Base-by-base conservation (phyloP, 1,140 invertebrate genomes). In the Orussus abietinus region DNA sequence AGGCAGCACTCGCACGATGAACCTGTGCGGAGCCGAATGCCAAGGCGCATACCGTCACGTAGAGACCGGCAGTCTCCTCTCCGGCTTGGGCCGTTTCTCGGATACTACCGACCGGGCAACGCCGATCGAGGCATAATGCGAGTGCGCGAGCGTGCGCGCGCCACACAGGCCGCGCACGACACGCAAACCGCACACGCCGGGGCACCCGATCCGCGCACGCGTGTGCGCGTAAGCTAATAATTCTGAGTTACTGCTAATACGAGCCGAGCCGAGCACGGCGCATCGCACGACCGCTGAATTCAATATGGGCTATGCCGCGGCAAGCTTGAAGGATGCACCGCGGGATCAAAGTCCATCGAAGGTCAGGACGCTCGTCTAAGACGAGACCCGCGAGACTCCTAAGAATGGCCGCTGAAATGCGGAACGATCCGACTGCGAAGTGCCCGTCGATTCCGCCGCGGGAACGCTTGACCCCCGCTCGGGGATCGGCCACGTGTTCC, bases 161-260 rank as follows among this genome's bases (percentile, higher is more conserved):
- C 33, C 35, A 30, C n/a, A n/a, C n/a, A n/a, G n/a, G n/a, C n/a
- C n/a, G n/a, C n/a, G n/a, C n/a, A n/a, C n/a, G n/a, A n/a, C n/a
- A n/a, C n/a, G n/a, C n/a, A n/a, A n/a, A n/a, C n/a, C n/a, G n/a
- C n/a, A n/a, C n/a, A n/a, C n/a, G n/a, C n/a, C n/a, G n/a, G n/a
- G n/a, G n/a, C n/a, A n/a, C n/a, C n/a, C n/a, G n/a, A n/a, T n/a
- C n/a, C n/a, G n/a, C n/a, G n/a, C n/a, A n/a, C n/a, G n/a, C n/a
- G n/a, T n/a, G n/a, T n/a, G n/a, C 33, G 31, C 15, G 43, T 41
- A 49, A 41, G 41, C 49, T 54, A 60, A 62, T 60, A 60, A 59
- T 57, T 53, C 49, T 41, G 47, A 52, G 40, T 57, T 54, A 51
- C 39, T 53, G 53, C 34, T 53, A 60, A 60, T 47, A 44, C 46